Base-by-base conservation (phyloP, 2,797 vertebrate genomes). In the Nothura maculosa region DNA sequence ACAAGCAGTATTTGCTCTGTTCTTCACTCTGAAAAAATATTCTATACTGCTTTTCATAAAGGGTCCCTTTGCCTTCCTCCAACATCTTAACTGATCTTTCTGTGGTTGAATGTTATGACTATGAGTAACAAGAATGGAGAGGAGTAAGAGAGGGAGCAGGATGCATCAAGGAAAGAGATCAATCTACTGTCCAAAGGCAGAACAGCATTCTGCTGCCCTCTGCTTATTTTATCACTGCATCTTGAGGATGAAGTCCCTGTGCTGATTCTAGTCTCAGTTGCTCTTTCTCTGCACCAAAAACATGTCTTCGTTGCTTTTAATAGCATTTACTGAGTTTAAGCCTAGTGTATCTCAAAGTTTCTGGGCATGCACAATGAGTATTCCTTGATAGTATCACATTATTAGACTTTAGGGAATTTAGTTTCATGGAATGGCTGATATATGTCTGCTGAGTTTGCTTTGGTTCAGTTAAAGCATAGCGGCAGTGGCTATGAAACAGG, bases 371-470 rank as follows among this genome's bases (percentile, higher is more conserved):
- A 80, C 34, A 36, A 3, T 64, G 54, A 68, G 3, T 18, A 40
- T 38, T 28, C 32, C 3, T 30, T 73, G 22, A 5, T 58, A 17
- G 27, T n/a, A 3, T n/a, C 10, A 48, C 11, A 9, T 0, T 1
- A 58, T 22, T 24, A 17, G 18, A 47, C 34, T 55, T 10, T 25
- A 40, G 63, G 43, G 63, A 77, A 43, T 60, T 74, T 18, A 50
- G 34, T 60, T 77, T 4, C 16, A 1, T 2, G 12, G 18, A 86
- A 63, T 22, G 81, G 15, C 30, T 85, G 55, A 24, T 20, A 9
- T 3, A 0, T 16, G 38, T 38, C 43, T 82, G 30, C 84, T 77
- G 52, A 38, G 28, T 27, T 92, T 86, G 84, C 28, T 82, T 48
- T 30, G 5, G 8, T 77, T 85, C 28, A 54, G 24, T 58, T 54